Conservation (phyloP, 2,888 invertebrate species). For the Latrodectus hesperus region DNA sequence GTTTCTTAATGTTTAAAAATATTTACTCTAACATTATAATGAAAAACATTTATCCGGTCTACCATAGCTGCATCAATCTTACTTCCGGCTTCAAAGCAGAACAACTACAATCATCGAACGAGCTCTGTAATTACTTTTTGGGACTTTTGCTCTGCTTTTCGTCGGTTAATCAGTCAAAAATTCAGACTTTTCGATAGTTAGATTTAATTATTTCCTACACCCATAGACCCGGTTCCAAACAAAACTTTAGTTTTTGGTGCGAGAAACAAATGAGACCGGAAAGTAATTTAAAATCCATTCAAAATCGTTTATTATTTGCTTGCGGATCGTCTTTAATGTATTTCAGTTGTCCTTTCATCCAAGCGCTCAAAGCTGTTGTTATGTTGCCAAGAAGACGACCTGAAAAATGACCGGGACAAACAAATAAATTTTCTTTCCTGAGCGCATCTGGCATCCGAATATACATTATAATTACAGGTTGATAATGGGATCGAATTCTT, state of each 20-base stretch:
- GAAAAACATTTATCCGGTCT: too few relatives aligned
- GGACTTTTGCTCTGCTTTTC: not conserved
- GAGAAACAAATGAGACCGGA: conserved; percentile 10
- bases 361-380: not conserved
- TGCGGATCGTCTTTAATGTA: conserved; percentile 29
- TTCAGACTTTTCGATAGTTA: conserved; percentile 16
- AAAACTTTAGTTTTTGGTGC: not conserved
- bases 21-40: too few relatives aligned
- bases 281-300: conserved; percentile 54
- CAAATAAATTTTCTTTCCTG: not conserved
- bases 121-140: conserved; percentile 14
- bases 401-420: not conserved
- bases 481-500: not conserved
- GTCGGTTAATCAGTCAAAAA: conserved; percentile 37
- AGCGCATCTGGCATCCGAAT: not conserved
- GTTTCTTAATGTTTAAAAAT: too few relatives aligned
- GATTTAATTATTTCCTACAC: conserved; percentile 37
- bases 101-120: not conserved
- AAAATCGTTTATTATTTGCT: conserved; percentile 49
- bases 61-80: too few relatives aligned
- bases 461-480: not conserved
- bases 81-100: not conserved
- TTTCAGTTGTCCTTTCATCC: conserved; percentile 9
- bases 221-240: not conserved
- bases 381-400: not conserved